A percentile compares a stretch with the other conserved stretches of the same genome.
These are phyloP conservation scores for Imbricaverruca yamaguchii DNA, from an alignment of 2,888 invertebrate genomes.

Conservation along the genomic window DNA sequence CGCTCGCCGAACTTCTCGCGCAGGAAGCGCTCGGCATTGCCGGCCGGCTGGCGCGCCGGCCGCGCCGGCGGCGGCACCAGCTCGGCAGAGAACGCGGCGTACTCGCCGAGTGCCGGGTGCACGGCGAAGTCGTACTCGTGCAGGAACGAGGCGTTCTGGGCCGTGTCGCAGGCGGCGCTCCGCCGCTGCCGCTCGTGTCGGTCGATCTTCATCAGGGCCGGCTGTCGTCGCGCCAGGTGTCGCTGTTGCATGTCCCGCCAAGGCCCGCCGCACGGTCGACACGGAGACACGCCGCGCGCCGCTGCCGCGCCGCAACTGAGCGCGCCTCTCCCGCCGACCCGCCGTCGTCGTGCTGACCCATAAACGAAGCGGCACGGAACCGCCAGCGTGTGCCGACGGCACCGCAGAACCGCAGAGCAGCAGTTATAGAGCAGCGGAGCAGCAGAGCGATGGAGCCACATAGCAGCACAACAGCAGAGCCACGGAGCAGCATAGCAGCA, in stretches of 20 bases:
- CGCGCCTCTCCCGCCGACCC: not conserved
- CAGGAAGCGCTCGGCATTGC: not conserved
- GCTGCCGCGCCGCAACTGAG: not conserved
- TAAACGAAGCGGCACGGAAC: not conserved
- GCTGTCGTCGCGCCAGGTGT: not conserved
- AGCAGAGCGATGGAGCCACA: not conserved
- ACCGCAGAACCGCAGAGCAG: not conserved
- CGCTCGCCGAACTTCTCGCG: constrained; percentile 16
- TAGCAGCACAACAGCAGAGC: not conserved
- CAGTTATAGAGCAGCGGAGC: not conserved
- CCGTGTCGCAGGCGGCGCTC: not conserved
- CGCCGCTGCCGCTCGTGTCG: not conserved
- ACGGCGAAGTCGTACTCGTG: constrained; percentile 11
- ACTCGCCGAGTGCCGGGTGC: not conserved
- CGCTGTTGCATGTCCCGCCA: not conserved
- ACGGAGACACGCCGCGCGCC: not conserved
- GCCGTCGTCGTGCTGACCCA: not conserved
- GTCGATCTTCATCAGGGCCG: constrained; percentile 14
- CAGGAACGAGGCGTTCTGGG: constrained; percentile 2
- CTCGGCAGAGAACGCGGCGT: not conserved
- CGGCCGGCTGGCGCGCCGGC: not conserved
- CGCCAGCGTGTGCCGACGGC: not conserved
- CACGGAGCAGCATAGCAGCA: too few species aligned
- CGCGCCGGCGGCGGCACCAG: not conserved
- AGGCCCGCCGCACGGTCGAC: not conserved